phyloP scores from a whole-genome alignment of 2,797 vertebrate genomes.

The Myotis findleyi region DNA sequence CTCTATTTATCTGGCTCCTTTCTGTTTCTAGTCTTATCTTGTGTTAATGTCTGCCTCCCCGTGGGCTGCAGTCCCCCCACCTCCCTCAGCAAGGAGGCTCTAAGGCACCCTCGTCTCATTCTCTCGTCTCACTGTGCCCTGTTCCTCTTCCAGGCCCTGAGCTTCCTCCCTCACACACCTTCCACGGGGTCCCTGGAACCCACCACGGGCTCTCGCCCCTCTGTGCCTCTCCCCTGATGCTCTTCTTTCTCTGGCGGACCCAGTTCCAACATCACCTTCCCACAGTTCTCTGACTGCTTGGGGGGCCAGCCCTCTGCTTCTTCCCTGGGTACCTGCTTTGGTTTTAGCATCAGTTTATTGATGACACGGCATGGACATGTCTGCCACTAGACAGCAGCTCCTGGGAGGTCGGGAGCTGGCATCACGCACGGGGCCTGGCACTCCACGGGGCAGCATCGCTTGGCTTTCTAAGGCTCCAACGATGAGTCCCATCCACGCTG shows the following conservation, averaged over 20 bases:
- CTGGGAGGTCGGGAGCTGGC: background rate
- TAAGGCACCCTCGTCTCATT: fast-evolving
- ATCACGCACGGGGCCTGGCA: fast-evolving
- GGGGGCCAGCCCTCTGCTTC: background rate
- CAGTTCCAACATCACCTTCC: background rate
- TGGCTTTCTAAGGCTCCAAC: background rate
- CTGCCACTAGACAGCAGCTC: background rate
- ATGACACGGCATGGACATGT: fast-evolving
- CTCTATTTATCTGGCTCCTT: background rate
- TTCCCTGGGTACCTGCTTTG: background rate
- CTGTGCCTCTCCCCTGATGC: fast-evolving
- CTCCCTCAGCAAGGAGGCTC: background rate
- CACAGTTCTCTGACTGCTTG: background rate
- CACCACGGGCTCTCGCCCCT: no score
- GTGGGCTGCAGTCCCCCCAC: background rate
- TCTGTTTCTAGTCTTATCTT: background rate
- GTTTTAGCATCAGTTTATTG: background rate
- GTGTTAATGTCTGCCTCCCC: background rate
- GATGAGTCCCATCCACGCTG: background rate
- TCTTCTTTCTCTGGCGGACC: background rate
- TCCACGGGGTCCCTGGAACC: no score
- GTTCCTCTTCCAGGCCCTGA: background rate
- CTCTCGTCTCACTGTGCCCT: fast-evolving
- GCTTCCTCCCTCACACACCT: fast-evolving
- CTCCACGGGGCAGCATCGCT: fast-evolving